Conservation (phyloP, 2,888 invertebrate genomes). For the Cryptosula pallasiana region DNA sequence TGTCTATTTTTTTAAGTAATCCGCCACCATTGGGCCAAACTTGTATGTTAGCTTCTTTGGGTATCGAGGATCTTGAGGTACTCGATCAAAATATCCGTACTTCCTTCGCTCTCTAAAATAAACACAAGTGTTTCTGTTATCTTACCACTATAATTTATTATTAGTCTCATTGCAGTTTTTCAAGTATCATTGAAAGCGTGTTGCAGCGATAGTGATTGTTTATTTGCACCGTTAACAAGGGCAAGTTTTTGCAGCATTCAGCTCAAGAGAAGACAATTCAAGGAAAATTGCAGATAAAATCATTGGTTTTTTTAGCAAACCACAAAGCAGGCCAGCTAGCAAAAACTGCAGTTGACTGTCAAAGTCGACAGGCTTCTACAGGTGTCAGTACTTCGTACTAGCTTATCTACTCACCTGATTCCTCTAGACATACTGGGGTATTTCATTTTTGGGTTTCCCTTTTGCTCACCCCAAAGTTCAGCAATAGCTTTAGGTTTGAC, state of each 20-base stretch:
- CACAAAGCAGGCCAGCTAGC: too few species aligned
- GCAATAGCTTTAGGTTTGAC: constrained; percentile 7
- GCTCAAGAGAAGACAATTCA: too few species aligned
- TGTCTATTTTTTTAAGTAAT: not conserved
- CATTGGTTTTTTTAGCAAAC: too few species aligned
- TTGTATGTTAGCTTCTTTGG: constrained; percentile 18
- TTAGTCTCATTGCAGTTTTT: too few species aligned
- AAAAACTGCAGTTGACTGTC: too few species aligned
- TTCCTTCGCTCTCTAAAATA: constrained; percentile 21
- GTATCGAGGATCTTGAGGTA: constrained; percentile 3
- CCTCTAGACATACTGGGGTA: constrained; percentile 22
- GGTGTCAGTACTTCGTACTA: not conserved
- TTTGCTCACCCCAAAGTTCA: not conserved
- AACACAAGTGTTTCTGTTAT: too few species aligned
- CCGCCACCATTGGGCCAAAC: not conserved
- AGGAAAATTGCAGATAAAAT: too few species aligned
- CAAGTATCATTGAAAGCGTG: too few species aligned
- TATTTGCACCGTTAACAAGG: too few species aligned
- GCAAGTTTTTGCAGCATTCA: too few species aligned
- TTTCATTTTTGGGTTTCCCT: constrained; percentile 19
- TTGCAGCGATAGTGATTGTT: too few species aligned
- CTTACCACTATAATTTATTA: too few species aligned
- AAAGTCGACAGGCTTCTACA: not conserved
- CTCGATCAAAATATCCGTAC: constrained; percentile 8
- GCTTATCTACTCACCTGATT: not conserved